Percentiles rank a stretch among this genome's conserved stretches.
These are phyloP conservation scores for Lagorchestes hirsutus DNA, from an alignment of 2,797 vertebrate species.

Conservation along the genomic window DNA sequence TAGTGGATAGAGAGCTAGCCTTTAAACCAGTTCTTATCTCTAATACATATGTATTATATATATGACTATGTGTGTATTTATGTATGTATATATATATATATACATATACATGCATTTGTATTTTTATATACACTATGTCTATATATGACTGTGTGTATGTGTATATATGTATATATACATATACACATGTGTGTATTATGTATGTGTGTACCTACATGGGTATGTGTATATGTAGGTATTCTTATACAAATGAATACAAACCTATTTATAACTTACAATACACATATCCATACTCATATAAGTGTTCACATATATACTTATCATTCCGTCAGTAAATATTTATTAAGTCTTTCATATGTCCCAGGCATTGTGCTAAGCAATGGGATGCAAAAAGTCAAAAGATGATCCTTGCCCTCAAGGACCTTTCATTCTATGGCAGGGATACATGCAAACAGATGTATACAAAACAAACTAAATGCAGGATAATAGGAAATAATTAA, in stretches of 20 bases:
- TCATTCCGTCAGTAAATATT: not conserved
- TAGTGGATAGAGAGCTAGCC: not conserved
- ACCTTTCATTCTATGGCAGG: not conserved
- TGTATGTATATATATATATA: too few species aligned
- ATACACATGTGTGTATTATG: not conserved
- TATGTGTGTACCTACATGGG: not conserved
- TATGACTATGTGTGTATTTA: not conserved
- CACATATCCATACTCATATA: not conserved
- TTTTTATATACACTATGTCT: too few species aligned
- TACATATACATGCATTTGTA: too few species aligned
- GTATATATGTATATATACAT: not conserved
- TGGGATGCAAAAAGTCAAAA: not conserved
- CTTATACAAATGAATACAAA: not conserved
- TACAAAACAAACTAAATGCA: not conserved
- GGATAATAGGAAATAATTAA: not conserved
- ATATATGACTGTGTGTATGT: not conserved
- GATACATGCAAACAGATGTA: not conserved
- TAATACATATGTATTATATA: not conserved
- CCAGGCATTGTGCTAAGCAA: not conserved
- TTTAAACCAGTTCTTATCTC: not conserved
- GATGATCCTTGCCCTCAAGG: not conserved
- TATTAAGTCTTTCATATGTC: not conserved
- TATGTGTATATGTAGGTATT: not conserved
- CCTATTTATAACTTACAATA: not conserved
- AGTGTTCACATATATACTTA: not conserved